Percentiles rank a stretch among this genome's conserved stretches.
phyloP scores from a whole-genome alignment of 2,113 vertebrate species.

The Mungos mungo region DNA sequence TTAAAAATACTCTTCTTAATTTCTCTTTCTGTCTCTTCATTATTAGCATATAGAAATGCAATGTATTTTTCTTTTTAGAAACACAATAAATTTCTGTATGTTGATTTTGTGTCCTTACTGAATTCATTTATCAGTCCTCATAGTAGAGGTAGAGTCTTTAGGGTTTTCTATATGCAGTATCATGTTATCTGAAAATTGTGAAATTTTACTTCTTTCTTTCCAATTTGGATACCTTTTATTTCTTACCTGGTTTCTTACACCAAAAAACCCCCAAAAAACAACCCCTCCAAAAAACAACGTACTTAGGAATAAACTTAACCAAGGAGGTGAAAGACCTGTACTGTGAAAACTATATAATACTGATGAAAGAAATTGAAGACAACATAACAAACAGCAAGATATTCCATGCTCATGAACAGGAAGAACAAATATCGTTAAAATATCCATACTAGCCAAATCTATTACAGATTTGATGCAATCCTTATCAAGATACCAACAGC shows the following conservation, averaged over 20 bases:
- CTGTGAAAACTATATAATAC: background rate
- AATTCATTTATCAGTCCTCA: background rate
- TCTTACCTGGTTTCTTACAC: background rate
- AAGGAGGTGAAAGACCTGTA: background rate
- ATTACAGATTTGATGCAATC: background rate
- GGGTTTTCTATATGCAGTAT: background rate
- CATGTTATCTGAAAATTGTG: background rate
- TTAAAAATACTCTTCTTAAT: slow-evolving; percentile 41
- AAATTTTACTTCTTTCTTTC: background rate
- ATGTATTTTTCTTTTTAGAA: background rate
- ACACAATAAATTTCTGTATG: background rate
- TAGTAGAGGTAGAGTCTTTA: background rate
- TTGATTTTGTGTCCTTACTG: background rate
- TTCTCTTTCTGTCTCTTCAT: background rate
- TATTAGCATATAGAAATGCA: background rate
- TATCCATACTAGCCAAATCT: background rate
- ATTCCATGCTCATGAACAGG: background rate
- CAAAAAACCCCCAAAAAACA: background rate
- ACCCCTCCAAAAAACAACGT: background rate
- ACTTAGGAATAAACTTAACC: background rate
- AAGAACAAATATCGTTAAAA: background rate
- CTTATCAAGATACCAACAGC: background rate
- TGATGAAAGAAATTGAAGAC: background rate
- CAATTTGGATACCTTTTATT: background rate
- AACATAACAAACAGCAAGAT: background rate